Base-by-base conservation (phyloP, 2,888 invertebrate genomes). In the Patella caerulea region DNA sequence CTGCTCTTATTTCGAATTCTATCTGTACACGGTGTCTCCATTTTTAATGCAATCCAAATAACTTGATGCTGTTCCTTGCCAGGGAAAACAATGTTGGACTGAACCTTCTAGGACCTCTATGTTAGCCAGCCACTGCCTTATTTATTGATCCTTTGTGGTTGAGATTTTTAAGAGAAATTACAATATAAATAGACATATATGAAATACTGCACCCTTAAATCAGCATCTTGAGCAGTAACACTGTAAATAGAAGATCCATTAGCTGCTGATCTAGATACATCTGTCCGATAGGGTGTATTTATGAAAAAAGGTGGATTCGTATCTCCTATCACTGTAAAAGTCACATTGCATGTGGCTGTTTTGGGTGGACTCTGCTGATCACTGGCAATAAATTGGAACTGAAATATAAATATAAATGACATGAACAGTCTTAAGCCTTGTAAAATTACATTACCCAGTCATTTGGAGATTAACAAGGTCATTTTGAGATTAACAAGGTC, bases 351-450 rank as follows among this genome's bases (percentile, higher is more conserved):
- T 2, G 71, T 69, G 15, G 79, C 80, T 29, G 79, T 76, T 29
- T 77, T 81, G n/a, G 78, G 78, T 75, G 86, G 87, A 5, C 80
- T 76, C 5, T 87, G 84, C 78, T 86, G 83, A 78, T 90, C 90
- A 53, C 81, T 78, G 0, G 86, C 90, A 76, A 83, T 82, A 24
- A 90, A 86, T 24, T 80, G 85, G 74, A 90, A 86, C 86, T 82
- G 74, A 9, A 73, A 76, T 45, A 45, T 34, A 34, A 34, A 34
- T 34, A 4, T 45, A 45, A 45, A 45, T 45, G 45, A 45, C 45
- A 45, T 45, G 7, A 34, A 34, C 4, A 5, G 34, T 34, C 34
- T 34, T 34, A 34, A 34, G 34, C 34, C 34, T 5, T 5, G 34
- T 34, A 34, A 34, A 34, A 34, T 34, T 34, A 34, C 34, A 34